phyloP scores from a whole-genome alignment of 1,140 invertebrate genomes.

The Philotrypesis tridentata region DNA sequence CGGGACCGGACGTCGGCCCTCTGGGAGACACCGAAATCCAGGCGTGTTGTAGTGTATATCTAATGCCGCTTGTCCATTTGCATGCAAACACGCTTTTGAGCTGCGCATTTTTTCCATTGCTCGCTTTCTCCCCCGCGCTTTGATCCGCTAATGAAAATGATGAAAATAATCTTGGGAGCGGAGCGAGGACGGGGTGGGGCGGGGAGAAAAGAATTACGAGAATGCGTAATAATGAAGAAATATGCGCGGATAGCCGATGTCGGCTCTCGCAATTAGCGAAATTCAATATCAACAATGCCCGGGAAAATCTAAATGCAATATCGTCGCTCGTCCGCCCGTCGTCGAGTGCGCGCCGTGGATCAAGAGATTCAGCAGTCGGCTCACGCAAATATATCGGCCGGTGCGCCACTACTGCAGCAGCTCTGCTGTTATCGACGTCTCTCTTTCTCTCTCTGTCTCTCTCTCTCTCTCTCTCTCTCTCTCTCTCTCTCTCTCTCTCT shows the following conservation, averaged over 20 bases:
- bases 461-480: no score
- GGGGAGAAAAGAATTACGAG: neutral
- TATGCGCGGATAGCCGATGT: neutral
- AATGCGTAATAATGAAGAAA: neutral
- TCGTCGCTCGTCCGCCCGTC: neutral
- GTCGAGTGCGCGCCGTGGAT: neutral
- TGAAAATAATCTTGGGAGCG: no score
- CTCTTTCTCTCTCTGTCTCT: no score
- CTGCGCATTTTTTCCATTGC: neutral
- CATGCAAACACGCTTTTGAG: slow-evolving; percentile 34
- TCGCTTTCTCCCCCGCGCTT: no score
- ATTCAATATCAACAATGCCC: slow-evolving; percentile 11
- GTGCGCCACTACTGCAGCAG: neutral
- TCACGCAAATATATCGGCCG: slow-evolving; percentile 41
- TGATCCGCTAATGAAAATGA: no score
- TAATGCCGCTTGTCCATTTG: slow-evolving; percentile 21
- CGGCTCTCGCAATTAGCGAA: neutral
- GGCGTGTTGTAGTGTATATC: neutral
- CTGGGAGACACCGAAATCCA: slow-evolving; percentile 4
- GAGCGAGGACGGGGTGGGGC: no score
- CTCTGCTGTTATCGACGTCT: slow-evolving; percentile 34
- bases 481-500: no score
- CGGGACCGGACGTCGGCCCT: neutral
- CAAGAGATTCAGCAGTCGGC: slow-evolving; percentile 22
- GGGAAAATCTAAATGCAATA: slow-evolving; percentile 36